These are phyloP conservation scores for Parnassius orleans DNA, from an alignment of 2,888 invertebrate species.

Conservation along the genomic window DNA sequence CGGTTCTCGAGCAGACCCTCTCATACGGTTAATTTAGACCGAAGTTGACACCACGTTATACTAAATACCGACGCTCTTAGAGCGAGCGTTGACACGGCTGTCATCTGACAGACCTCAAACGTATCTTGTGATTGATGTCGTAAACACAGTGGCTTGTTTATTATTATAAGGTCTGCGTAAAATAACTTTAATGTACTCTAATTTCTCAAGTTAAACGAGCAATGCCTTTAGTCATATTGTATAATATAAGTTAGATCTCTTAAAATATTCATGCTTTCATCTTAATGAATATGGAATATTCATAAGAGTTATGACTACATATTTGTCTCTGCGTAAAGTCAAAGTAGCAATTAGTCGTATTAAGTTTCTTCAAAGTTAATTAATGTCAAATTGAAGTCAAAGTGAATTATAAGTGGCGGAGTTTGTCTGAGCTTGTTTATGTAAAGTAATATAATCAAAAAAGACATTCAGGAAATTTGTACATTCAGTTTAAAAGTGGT, in stretches of 20 bases:
- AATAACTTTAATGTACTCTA: background rate
- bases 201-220: no score
- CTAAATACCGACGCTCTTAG: background rate
- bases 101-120: constrained; percentile 2
- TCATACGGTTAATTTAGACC: background rate
- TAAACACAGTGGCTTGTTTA: background rate
- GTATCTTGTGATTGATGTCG: constrained; percentile 8
- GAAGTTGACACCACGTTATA: background rate
- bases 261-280: no score
- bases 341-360: constrained; percentile 12
- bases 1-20: background rate
- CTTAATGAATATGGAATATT: no score
- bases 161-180: background rate
- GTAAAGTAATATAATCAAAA: no score
- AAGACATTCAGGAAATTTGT: no score
- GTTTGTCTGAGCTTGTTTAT: background rate
- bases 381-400: constrained; percentile 18
- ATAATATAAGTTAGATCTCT: background rate
- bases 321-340: constrained; percentile 1
- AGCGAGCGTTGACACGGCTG: background rate
- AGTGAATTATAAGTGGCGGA: constrained; percentile 13
- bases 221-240: background rate
- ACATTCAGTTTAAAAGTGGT: no score
- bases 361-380: constrained; percentile 17
- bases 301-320: no score